A percentile compares a stretch with the other conserved stretches of the same genome.
Evolutionary conservation across 2,888 invertebrate genomes (phyloP).

Genomic region (Eurytoma californica): DNA sequence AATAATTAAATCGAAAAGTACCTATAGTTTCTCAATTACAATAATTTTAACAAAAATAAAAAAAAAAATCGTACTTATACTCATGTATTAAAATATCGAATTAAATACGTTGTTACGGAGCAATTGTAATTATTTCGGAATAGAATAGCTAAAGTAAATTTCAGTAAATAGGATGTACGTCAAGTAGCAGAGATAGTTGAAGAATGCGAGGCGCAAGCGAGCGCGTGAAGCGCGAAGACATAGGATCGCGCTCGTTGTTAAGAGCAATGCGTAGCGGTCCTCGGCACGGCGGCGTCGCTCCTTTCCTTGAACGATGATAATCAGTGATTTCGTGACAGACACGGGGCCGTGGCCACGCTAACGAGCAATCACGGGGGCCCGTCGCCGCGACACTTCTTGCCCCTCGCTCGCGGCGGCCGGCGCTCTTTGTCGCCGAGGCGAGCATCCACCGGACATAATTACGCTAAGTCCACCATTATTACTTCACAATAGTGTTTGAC

Average conservation of each 20-base stretch:
- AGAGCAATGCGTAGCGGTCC: slow-evolving; percentile 58
- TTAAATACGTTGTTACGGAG: too few species aligned
- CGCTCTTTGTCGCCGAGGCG: slow-evolving; percentile 24
- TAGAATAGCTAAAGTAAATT: background rate
- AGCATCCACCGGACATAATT: slow-evolving; percentile 64
- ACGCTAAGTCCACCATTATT: slow-evolving; percentile 64
- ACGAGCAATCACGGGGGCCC: slow-evolving; percentile 72
- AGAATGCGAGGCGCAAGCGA: background rate
- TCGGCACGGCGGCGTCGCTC: slow-evolving; percentile 60
- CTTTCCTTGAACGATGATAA: slow-evolving; percentile 75
- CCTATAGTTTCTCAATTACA: too few species aligned
- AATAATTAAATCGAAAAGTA: too few species aligned
- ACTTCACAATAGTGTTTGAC: slow-evolving; percentile 64
- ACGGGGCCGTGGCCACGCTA: slow-evolving; percentile 75
- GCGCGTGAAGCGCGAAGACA: slow-evolving; percentile 32
- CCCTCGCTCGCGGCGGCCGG: slow-evolving; percentile 14
- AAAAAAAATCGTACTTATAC: too few species aligned
- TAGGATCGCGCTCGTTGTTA: slow-evolving; percentile 3
- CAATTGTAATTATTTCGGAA: too few species aligned
- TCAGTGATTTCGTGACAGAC: slow-evolving; percentile 76
- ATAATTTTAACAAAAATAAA: too few species aligned
- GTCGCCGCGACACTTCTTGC: slow-evolving; percentile 53
- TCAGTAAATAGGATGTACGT: slow-evolving; percentile 14
- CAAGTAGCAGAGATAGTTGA: background rate
- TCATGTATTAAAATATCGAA: too few species aligned